Base-by-base conservation (phyloP, 2,888 invertebrate species). In the Andrena chrysosceles region DNA sequence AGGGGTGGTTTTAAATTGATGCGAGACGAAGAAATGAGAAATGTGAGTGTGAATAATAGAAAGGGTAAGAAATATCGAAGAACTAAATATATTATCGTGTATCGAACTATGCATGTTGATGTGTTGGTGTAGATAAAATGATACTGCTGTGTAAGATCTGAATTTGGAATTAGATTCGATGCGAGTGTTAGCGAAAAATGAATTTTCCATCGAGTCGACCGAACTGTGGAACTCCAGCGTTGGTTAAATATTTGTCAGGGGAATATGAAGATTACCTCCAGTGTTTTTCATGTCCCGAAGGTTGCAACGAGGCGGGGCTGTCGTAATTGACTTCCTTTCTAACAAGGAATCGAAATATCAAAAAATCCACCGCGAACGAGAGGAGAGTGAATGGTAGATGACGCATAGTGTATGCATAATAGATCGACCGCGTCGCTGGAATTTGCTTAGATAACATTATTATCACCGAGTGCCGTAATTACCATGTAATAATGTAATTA, bases 401-500 rank as follows among this genome's bases (percentile, higher is more conserved):
- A 77, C 66, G 71, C 48, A 59, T 48, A 29, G 16, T 31, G 67
- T 56, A 60, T 71, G 73, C 69, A 74, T 74, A 81, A 78, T 42
- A 78, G 73, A 81, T 74, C 59, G 59, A n/a, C 13, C n/a, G 49
- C 35, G 62, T 60, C 16, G 62, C 60, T 66, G 42, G 29, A 64
- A 78, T 74, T 72, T 62, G 52, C 64, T 77, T 77, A 73, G 69
- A 83, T 81, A 83, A 77, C 66, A 69, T 69, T 69, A 81, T 81
- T 69, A 77, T 73, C 63, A 26, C 8, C 49, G 64, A 59, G 54
- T 54, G 13, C 23, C 29, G 76, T 76, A 72, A 66, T 83, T 73
- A 62, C 68, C 49, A 26, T 81, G 69, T 69, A 77, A 74, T 71
- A 77, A 81, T 67, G 77, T 77, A 83, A 83, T 77, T 83, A 81